Evolutionary conservation across 2,888 invertebrate genomes (phyloP), one percentile per base, ranked within the genome.

Genomic region (Leucophora obtusa): DNA sequence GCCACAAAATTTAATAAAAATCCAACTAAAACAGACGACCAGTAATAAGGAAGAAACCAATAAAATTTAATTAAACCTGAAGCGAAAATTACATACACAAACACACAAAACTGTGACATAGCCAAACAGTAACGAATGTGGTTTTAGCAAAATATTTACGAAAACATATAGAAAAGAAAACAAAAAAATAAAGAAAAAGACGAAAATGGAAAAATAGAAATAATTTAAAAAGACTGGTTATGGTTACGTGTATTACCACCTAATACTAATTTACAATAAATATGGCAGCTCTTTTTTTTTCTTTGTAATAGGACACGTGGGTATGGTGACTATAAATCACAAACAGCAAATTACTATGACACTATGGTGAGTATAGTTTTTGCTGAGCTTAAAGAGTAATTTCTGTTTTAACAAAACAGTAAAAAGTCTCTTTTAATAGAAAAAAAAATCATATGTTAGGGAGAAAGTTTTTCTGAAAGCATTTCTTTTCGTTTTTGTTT

Each of bases 31-130:
- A 24, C 50, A 14, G 11, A 63, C 10, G n/a, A 28, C n/a, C 28
- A n/a, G 43, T 47, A 28, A 28, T 28, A 28, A 28, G 1, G 9
- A n/a, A 15, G 33, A 24, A 50, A 14, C 0, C 0, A 0, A 15
- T 35, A 65, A 66, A 62, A 65, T 58, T 65, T 62, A 73, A 81
- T 77, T 74, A 56, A 73, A 77, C 51, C 73, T 59, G 18, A 38
- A 60, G 53, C 33, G 43, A 60, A 76, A 53, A 15, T 59, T 9
- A 53, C 50, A 70, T 6, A 38, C n/a, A 35, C 24, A 33, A 21
- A 35, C 35, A 56, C n/a, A n/a, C 28, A 28, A 3, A 28, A 28
- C 28, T 28, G 14, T 47, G 43, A 47, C 15, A 47, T 15, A 6
- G 0, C 17, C n/a, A n/a, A 5, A 33, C 11, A 35, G 18, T 33